phyloP scores from a whole-genome alignment of 1,140 invertebrate species.

The Trigoniulus corallinus region DNA sequence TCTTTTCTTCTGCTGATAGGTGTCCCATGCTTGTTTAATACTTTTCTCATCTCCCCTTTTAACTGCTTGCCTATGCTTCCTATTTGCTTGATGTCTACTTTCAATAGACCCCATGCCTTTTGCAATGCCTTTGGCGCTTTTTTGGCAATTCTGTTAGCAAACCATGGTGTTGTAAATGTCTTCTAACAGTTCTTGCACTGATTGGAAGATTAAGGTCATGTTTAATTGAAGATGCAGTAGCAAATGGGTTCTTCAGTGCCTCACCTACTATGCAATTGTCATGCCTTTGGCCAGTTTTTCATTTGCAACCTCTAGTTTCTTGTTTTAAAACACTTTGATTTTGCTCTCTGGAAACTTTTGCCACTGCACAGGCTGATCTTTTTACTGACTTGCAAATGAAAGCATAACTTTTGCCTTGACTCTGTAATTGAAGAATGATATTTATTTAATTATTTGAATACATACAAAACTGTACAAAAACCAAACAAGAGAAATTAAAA shows the following conservation, averaged over 20 bases:
- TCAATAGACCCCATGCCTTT: no score
- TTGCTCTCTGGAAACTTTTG: neutral
- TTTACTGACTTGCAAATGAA: no score
- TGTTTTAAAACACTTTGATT: constrained; percentile 2
- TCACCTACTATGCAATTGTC: neutral
- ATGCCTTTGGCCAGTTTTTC: neutral
- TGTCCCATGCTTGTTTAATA: no score
- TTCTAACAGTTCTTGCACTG: constrained; percentile 3
- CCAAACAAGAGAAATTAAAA: no score
- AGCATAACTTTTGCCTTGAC: neutral
- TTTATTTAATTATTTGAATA: neutral
- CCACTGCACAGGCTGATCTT: neutral
- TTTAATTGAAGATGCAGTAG: neutral
- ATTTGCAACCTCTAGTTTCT: neutral
- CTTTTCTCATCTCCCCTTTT: no score
- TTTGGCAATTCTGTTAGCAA: neutral
- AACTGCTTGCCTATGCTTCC: no score
- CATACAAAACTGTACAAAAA: no score
- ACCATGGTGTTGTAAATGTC: constrained; percentile 1
- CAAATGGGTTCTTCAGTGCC: neutral
- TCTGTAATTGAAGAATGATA: neutral
- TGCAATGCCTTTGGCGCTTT: neutral
- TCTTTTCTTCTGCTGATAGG: no score
- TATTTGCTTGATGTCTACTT: no score
- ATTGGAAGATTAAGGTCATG: neutral